Evolutionary conservation across 2,797 vertebrate genomes (phyloP), one percentile per base, ranked within the genome.

Genomic region (Acanthopagrus latus): DNA sequence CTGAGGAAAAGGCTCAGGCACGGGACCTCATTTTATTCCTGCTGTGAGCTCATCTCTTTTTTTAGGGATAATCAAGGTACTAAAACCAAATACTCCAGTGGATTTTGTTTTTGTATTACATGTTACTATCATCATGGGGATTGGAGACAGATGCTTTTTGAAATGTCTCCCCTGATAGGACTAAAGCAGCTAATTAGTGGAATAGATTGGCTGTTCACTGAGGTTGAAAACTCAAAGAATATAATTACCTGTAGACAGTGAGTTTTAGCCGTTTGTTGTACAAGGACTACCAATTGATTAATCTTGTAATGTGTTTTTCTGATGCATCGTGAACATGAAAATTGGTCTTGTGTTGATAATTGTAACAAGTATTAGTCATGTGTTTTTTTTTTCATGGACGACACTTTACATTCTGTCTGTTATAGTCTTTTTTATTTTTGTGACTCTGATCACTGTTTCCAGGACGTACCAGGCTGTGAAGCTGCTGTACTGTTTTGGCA

Each of bases 381-480:
- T 33, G 56, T 25, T 51, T 16, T 18, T 2, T 48, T 60, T 70
- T 52, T 41, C 0, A 29, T 9, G 17, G 2, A 3, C 13, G 18
- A 7, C 16, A 47, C 5, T 23, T 48, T 1, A 21, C 0, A 48
- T 44, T 56, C 10, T 17, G 29, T 41, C 27, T n/a, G 5, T 14
- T 55, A 52, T 10, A 52, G n/a, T 7, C 7, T 46, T 1, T 0
- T 17, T 12, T 50, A 59, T 57, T 63, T 46, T 0, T 3, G 47
- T 88, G 57, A 46, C 10, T 29, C 50, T 56, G 3, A n/a, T 3
- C 33, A 72, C 54, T 54, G 2, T 62, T 29, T 47, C 11, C 92
- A 99, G 98, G 98, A 88, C 96, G 54, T 99, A 99, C 91, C 98
- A 99, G 91, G 90, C 93, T 0, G 98, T 99, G 67, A 99, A 99